Percentiles rank a stretch among this genome's conserved stretches.
phyloP scores from a whole-genome alignment of 2,888 invertebrate genomes.

The Scaptomyza cyrtandrae region DNA sequence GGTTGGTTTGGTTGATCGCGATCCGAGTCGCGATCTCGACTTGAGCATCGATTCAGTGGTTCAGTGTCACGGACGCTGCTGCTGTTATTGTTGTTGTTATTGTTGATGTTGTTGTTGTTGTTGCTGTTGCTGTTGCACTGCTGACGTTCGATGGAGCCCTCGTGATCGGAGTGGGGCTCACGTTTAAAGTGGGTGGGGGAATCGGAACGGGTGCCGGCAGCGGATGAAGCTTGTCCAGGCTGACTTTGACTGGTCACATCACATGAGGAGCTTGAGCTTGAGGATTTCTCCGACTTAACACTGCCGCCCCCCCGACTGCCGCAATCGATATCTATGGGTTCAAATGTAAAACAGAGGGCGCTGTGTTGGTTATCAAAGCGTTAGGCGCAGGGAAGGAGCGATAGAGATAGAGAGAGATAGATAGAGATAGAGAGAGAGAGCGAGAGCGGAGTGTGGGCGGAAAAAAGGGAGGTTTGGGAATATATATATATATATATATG shows the following conservation, averaged over 20 bases:
- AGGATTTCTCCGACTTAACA: conserved; percentile 83
- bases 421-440: not conserved
- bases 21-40: conserved; percentile 76
- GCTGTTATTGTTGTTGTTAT: not conserved
- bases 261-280: conserved; percentile 75
- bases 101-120: conserved; percentile 5
- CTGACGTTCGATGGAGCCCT: conserved; percentile 75
- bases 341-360: conserved; percentile 75
- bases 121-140: conserved; percentile 34
- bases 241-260: conserved; percentile 64
- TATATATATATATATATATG: not conserved
- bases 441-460: conserved; percentile 6
- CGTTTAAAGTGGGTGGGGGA: conserved; percentile 83
- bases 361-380: conserved; percentile 80
- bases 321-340: conserved; percentile 81
- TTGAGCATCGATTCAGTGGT: conserved; percentile 59
- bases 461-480: conserved; percentile 3
- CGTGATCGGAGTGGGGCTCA: conserved; percentile 82
- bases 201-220: conserved; percentile 67
- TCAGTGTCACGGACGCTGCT: conserved; percentile 55
- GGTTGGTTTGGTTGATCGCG: conserved; percentile 76
- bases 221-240: conserved; percentile 37
- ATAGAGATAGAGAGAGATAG: not conserved
- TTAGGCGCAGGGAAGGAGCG: conserved; percentile 47
- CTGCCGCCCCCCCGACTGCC: conserved; percentile 82